phyloP scores from a whole-genome alignment of 2,113 vertebrate genomes.

The Guaruba guarouba region DNA sequence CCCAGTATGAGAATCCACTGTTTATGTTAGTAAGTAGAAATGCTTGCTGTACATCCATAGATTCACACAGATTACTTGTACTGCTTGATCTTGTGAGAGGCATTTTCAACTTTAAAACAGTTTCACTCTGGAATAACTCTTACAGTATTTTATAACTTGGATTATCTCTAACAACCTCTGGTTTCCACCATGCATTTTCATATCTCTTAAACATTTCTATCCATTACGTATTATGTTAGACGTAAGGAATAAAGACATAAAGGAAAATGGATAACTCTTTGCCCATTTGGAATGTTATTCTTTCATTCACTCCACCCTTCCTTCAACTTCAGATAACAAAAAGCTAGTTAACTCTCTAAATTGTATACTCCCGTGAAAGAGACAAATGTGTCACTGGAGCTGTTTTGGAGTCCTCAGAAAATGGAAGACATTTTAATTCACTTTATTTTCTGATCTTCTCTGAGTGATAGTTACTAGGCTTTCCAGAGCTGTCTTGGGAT shows the following conservation, averaged over 20 bases:
- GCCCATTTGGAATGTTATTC: background rate
- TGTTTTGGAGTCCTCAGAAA: background rate
- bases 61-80: background rate
- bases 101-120: background rate
- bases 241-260: background rate
- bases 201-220: background rate
- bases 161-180: background rate
- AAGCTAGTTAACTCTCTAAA: background rate
- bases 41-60: background rate
- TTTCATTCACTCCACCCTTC: background rate
- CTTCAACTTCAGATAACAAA: background rate
- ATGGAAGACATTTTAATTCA: background rate
- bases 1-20: background rate
- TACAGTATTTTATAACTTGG: background rate
- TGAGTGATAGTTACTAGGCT: background rate
- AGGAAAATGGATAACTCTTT: background rate
- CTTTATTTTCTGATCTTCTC: background rate
- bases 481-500: background rate
- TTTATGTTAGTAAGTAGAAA: background rate
- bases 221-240: background rate
- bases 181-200: background rate
- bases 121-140: background rate
- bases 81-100: background rate
- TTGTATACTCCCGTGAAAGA: background rate
- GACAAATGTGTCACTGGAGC: background rate